Base-by-base conservation (phyloP, 2,113 vertebrate species). In the Amazona guildingii region DNA sequence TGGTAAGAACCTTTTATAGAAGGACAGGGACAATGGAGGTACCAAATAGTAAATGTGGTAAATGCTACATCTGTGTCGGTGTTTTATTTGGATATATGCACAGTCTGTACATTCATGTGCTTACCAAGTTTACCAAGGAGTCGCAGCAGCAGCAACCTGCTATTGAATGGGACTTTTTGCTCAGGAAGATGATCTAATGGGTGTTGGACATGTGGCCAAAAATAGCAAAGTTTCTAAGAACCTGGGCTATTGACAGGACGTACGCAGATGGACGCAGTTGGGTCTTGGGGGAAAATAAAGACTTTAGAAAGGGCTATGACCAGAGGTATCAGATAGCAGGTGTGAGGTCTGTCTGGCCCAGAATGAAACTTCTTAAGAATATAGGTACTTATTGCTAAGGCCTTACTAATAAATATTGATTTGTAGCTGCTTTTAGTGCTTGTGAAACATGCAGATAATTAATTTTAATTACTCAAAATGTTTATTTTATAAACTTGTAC, bases 401-500 rank as follows among this genome's bases (percentile, higher is more conserved):
- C 27, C 17, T 76, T 85, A 28, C 39, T 88, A 84, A 31, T 63
- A 61, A 83, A 61, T 72, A 37, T 1, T 80, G 51, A 59, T 78
- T 92, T 93, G 79, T 37, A 80, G 48, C 41, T 86, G 46, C 70
- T 82, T 88, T 79, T 18, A 49, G 25, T 61, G 35, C 88, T 33
- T 66, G 17, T 89, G 79, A 81, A 86, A 68, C 35, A 87, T 70
- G 49, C 17, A 85, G 51, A 19, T 88, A 81, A 68, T 95, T 86
- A 54, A 25, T 29, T 86, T 46, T 85, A 87, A 77, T 92, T 37
- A 74, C 52, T 57, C 54, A 62, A 83, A 91, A 64, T 76, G 68
- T 62, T 96, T 91, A 49, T 83, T 96, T 91, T 79, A 67, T 87
- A 91, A 91, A 61, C 28, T 66, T 59, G 21, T 74, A n/a, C 21